Percentiles rank a stretch among this genome's conserved stretches.
phyloP scores from a whole-genome alignment of 1,140 invertebrate species.

The Trichonephila clavipes region DNA sequence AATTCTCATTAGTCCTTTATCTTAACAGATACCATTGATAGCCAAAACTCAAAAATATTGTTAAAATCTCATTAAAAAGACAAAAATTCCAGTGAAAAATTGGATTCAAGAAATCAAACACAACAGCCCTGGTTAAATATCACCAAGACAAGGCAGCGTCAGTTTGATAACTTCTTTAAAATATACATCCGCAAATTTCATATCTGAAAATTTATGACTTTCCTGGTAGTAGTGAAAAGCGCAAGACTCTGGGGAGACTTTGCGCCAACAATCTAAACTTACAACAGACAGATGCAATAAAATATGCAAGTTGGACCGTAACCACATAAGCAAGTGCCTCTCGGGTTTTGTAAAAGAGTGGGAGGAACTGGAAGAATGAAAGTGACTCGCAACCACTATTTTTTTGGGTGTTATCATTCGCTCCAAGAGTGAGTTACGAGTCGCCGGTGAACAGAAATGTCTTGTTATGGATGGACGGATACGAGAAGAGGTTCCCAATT shows the following conservation, averaged over 20 bases:
- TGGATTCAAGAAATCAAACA: not conserved
- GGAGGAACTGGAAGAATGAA: not conserved
- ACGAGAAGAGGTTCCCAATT: slow-evolving; percentile 58
- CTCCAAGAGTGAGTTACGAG: slow-evolving; percentile 44
- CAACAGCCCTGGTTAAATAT: not conserved
- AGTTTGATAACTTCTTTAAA: slow-evolving; percentile 14
- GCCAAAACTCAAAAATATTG: too few relatives aligned
- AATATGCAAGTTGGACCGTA: slow-evolving; percentile 25
- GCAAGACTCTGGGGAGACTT: slow-evolving; percentile 8
- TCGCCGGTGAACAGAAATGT: slow-evolving; percentile 10
- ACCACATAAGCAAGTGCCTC: slow-evolving; percentile 26
- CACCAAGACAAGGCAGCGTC: not conserved
- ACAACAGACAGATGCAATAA: slow-evolving; percentile 49
- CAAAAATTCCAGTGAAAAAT: not conserved
- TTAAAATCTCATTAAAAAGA: too few relatives aligned
- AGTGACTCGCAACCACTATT: not conserved
- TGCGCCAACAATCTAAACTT: not conserved
- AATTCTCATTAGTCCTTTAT: too few relatives aligned
- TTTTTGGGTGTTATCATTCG: not conserved
- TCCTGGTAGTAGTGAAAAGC: not conserved
- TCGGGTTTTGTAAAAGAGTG: slow-evolving; percentile 1
- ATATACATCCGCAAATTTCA: not conserved
- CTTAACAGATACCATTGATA: too few relatives aligned
- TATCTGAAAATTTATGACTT: slow-evolving; percentile 9
- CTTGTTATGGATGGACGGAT: slow-evolving; percentile 63